These are phyloP conservation scores for Protonemura montana DNA, from an alignment of 2,888 invertebrate species.

Conservation along the genomic window DNA sequence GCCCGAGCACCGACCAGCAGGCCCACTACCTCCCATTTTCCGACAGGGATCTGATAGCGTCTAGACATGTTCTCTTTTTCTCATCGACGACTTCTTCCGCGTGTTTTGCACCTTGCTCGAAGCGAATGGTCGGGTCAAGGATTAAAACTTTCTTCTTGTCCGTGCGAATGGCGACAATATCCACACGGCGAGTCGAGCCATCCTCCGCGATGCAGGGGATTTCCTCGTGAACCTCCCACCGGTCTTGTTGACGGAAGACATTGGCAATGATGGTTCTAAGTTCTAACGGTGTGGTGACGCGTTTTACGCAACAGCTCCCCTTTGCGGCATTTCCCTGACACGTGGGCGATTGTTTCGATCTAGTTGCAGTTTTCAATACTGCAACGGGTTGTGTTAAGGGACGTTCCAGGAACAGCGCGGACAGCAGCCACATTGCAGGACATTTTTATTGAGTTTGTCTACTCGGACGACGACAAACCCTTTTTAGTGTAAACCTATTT, in stretches of 20 bases:
- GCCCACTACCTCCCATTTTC: conserved; percentile 5
- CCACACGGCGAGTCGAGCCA: conserved; percentile 18
- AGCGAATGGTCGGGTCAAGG: conserved; percentile 25
- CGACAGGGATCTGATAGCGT: neutral
- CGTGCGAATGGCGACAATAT: conserved; percentile 8
- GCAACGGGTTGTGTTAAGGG: conserved; percentile 14
- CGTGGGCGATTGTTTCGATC: conserved; percentile 22
- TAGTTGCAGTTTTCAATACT: neutral
- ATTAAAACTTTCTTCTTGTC: neutral
- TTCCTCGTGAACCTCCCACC: conserved; percentile 24
- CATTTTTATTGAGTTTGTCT: conserved; percentile 22
- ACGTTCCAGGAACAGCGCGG: conserved; percentile 18
- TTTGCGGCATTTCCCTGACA: neutral
- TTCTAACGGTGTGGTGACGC: neutral
- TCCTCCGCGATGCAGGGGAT: neutral
- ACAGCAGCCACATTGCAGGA: conserved; percentile 24
- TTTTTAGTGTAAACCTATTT: conserved; percentile 18
- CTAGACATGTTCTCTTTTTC: neutral
- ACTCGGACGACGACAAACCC: neutral
- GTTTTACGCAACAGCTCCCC: neutral
- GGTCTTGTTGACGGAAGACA: neutral
- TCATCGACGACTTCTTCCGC: conserved; percentile 29
- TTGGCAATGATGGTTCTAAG: neutral
- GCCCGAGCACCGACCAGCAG: neutral
- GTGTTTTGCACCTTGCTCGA: conserved; percentile 10